phyloP scores from a whole-genome alignment of 2,797 vertebrate genomes.

The Carapus acus region DNA sequence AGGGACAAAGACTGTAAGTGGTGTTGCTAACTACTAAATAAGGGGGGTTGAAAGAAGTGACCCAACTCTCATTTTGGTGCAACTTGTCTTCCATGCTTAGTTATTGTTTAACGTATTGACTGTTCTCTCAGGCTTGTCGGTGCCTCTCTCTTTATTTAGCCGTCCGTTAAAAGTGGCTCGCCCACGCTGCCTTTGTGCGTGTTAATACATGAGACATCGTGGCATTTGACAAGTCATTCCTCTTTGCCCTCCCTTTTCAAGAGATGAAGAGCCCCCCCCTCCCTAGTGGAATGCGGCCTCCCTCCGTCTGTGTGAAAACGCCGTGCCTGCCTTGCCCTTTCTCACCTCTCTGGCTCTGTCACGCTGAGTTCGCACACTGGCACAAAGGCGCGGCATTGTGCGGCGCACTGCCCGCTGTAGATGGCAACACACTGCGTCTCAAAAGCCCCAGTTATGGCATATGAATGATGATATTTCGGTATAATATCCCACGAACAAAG shows the following conservation, averaged over 20 bases:
- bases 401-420: conserved; percentile 29
- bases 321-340: conserved; percentile 38
- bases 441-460: conserved; percentile 27
- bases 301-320: conserved; percentile 47
- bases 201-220: conserved; percentile 40
- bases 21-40: too few relatives aligned
- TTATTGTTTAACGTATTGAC: neutral
- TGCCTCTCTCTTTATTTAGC: conserved; percentile 31
- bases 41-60: too few relatives aligned
- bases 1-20: too few relatives aligned
- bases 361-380: conserved; percentile 39
- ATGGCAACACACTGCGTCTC: conserved; percentile 42
- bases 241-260: conserved; percentile 34
- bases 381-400: conserved; percentile 57
- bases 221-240: conserved; percentile 56
- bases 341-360: conserved; percentile 51
- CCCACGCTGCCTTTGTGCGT: conserved; percentile 33
- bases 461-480: conserved; percentile 36
- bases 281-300: conserved; percentile 53
- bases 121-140: conserved; percentile 13
- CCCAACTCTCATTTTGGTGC: too few relatives aligned
- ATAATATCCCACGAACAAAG: conserved; percentile 32
- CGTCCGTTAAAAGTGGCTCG: conserved; percentile 36
- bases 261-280: conserved; percentile 37
- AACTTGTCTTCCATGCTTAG: too few relatives aligned